Conservation (phyloP, 2,113 vertebrate species). For the Pterophyllum scalare region DNA sequence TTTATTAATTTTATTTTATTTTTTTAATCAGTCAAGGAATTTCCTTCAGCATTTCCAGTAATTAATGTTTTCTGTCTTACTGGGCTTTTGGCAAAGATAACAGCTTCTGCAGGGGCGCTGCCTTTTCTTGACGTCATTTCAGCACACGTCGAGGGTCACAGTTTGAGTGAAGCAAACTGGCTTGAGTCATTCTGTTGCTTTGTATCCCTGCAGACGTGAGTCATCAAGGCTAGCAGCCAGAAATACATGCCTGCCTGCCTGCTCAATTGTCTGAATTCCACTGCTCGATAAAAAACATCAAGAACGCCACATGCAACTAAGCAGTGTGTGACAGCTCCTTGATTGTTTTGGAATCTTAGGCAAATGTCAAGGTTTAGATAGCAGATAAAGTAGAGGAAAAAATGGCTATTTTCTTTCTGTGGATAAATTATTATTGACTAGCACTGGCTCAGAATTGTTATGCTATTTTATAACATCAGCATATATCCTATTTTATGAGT, state of each 20-base stretch:
- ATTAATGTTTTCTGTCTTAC: conserved; percentile 5
- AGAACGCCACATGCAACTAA: conserved; percentile 12
- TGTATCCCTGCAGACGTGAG: conserved; percentile 61
- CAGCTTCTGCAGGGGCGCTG: conserved; percentile 36
- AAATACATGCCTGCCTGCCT: conserved; percentile 9
- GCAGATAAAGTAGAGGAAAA: background rate
- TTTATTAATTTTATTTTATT: too few species aligned
- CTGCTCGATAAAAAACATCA: conserved; percentile 23
- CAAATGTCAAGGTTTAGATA: conserved; percentile 7
- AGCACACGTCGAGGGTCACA: conserved; percentile 8
- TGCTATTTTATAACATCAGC: background rate
- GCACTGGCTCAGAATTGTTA: background rate
- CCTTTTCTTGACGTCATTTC: conserved; percentile 30
- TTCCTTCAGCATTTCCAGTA: conserved; percentile 4
- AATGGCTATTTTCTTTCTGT: background rate
- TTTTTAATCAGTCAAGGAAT: background rate
- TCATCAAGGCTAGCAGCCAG: conserved; percentile 56
- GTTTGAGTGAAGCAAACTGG: conserved; percentile 34
- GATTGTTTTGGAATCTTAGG: background rate
- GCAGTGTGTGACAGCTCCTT: background rate
- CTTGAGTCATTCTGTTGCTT: conserved; percentile 49
- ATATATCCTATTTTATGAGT: background rate
- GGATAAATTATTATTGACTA: background rate
- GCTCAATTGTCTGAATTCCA: conserved; percentile 34
- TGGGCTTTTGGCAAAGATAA: conserved; percentile 2